These are phyloP conservation scores for Sus scrofa DNA, from an alignment of 2,113 vertebrate species.

Conservation along the genomic window T2T-Sscrofa CM000823.6:62915001-62915500, in stretches of 20 bases:
- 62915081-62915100: neutral
- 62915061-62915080: neutral
- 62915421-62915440: constrained; percentile 70
- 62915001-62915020: neutral
- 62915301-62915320: neutral
- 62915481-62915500: constrained; percentile 85
- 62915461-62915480: constrained; percentile 83
- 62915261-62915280: neutral
- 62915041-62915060: neutral
- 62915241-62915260: neutral
- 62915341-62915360: constrained; percentile 25
- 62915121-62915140: neutral
- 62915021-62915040: neutral
- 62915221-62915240: neutral
- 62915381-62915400: neutral
- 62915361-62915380: constrained; percentile 27
- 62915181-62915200: neutral
- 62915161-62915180: neutral
- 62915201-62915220: neutral
- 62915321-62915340: neutral
- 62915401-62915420: neutral
- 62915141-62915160: neutral
- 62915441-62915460: constrained; percentile 73
- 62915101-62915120: neutral
- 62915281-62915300: neutral